These are phyloP conservation scores for Andricus curvator DNA, from an alignment of 2,888 invertebrate species.

Conservation along the genomic window DNA sequence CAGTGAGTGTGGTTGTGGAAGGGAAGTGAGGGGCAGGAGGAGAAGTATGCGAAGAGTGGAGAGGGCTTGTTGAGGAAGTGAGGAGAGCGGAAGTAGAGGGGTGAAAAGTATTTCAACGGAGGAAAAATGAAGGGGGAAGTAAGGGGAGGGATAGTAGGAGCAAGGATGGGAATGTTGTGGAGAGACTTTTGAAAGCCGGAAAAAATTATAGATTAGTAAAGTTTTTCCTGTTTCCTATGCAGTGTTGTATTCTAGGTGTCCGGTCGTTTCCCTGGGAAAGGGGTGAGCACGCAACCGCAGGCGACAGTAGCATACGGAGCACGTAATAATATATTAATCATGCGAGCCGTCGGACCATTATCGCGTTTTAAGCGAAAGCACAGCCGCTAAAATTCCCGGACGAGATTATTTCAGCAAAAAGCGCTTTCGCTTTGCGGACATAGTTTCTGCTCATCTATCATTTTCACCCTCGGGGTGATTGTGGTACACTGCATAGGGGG, in stretches of 20 bases:
- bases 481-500: slow-evolving; percentile 5
- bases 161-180: background rate
- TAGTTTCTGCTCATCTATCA: slow-evolving; percentile 66
- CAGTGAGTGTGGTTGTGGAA: too few species aligned
- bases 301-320: slow-evolving; percentile 24
- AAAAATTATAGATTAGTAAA: background rate
- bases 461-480: slow-evolving; percentile 45
- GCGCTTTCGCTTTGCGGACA: slow-evolving; percentile 57
- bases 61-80: too few species aligned
- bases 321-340: slow-evolving; percentile 39
- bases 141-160: too few species aligned
- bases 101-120: too few species aligned
- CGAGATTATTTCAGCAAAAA: slow-evolving; percentile 71
- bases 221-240: background rate
- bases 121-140: too few species aligned
- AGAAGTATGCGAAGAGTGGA: too few species aligned
- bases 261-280: background rate
- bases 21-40: too few species aligned
- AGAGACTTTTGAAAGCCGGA: background rate
- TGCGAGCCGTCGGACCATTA: slow-evolving; percentile 58
- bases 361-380: slow-evolving; percentile 59
- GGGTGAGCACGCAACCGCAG: background rate
- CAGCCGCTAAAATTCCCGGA: slow-evolving; percentile 65
- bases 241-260: background rate
- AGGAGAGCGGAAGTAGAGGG: too few species aligned